These are phyloP conservation scores for Caranx ignobilis DNA, from an alignment of 2,113 vertebrate genomes.

Conservation along the genomic window DNA sequence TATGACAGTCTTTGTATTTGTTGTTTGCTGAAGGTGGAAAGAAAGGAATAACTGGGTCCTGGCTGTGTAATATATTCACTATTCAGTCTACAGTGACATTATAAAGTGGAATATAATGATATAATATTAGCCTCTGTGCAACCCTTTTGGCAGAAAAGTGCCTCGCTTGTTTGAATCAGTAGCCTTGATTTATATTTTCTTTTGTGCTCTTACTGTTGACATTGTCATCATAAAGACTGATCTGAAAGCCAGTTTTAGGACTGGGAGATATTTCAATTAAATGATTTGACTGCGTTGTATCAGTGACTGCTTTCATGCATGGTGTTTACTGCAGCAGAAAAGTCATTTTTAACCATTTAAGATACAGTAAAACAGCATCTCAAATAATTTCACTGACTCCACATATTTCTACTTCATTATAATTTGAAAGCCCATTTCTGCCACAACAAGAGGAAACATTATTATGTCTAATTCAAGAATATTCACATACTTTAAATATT, in stretches of 20 bases:
- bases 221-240: not conserved
- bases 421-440: not conserved
- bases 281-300: not conserved
- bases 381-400: not conserved
- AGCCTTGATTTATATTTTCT: conserved; percentile 43
- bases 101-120: not conserved
- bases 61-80: not conserved
- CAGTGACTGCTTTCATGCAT: not conserved
- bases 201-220: conserved; percentile 19
- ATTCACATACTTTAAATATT: not conserved
- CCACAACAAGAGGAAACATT: not conserved
- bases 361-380: not conserved
- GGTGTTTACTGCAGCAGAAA: not conserved
- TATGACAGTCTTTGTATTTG: not conserved
- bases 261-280: not conserved
- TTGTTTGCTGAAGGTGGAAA: not conserved
- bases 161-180: conserved; percentile 42
- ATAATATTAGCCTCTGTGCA: conserved; percentile 6
- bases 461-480: not conserved
- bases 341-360: not conserved
- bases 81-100: not conserved
- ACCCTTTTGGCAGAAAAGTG: conserved; percentile 62
- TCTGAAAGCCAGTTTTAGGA: not conserved
- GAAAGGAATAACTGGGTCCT: not conserved
- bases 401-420: not conserved